Conservation (phyloP, 2,888 invertebrate species). For the Nudaria mundana region DNA sequence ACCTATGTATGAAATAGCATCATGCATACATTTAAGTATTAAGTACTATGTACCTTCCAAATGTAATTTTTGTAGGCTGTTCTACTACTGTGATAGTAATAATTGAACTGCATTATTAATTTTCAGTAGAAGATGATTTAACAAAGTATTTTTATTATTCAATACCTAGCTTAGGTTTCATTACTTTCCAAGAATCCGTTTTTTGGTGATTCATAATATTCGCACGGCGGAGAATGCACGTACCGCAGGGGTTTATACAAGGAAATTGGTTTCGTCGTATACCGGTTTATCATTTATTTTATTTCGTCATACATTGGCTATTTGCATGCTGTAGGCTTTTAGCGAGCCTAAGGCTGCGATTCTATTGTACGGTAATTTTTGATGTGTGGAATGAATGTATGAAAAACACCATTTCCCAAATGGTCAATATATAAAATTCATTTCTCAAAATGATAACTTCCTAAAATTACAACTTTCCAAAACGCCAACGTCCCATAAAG, state of each 20-base stretch:
- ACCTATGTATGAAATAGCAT: too few relatives aligned
- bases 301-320: conserved; percentile 24
- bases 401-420: too few relatives aligned
- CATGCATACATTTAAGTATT: too few relatives aligned
- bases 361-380: background rate
- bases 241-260: conserved; percentile 45
- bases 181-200: conserved; percentile 47
- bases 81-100: too few relatives aligned
- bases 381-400: background rate
- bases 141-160: background rate
- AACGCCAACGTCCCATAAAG: too few relatives aligned
- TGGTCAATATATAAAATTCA: too few relatives aligned
- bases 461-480: too few relatives aligned
- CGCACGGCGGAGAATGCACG: conserved; percentile 42
- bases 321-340: conserved; percentile 25
- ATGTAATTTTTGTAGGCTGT: too few relatives aligned
- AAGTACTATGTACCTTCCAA: too few relatives aligned
- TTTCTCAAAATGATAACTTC: too few relatives aligned
- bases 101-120: too few relatives aligned
- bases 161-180: conserved; percentile 14
- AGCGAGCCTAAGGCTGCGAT: background rate
- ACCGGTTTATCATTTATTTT: conserved; percentile 31
- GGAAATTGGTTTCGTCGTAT: conserved; percentile 39
- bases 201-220: conserved; percentile 58
- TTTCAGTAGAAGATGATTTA: background rate